phyloP scores from a whole-genome alignment of 1,140 invertebrate species.

The Diachasma alloeum region DNA sequence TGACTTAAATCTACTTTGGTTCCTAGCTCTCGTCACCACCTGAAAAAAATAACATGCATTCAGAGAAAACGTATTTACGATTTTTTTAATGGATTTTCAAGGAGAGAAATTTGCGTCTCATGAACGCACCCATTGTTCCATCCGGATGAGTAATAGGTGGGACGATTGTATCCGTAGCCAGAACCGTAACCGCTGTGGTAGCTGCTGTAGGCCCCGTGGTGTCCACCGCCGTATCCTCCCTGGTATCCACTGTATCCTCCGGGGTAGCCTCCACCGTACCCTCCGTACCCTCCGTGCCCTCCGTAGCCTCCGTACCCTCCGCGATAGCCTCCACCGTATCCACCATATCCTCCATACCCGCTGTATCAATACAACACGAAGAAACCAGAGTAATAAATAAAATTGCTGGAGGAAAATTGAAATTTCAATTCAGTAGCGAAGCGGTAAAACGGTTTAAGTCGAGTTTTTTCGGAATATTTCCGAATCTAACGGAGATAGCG shows the following conservation, averaged over 20 bases:
- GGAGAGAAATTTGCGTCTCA: neutral
- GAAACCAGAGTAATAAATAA: neutral
- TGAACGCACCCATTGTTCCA: neutral
- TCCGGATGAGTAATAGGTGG: neutral
- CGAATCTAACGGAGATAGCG: no score
- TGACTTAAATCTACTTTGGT: neutral
- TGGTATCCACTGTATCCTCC: neutral
- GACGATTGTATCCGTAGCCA: neutral
- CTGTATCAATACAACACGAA: neutral
- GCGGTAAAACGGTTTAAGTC: no score
- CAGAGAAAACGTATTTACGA: neutral
- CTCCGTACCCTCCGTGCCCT: neutral
- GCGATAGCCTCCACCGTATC: slow-evolving; percentile 4
- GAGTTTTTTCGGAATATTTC: no score
- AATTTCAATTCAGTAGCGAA: no score
- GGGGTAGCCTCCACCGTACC: neutral
- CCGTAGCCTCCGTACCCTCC: neutral
- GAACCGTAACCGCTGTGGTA: neutral
- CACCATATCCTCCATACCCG: neutral
- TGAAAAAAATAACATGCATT: neutral
- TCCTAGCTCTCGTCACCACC: neutral
- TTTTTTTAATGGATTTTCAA: neutral
- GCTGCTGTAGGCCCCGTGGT: neutral
- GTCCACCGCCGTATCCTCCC: slow-evolving; percentile 1
- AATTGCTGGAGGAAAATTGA: neutral